Evolutionary conservation across 2,797 vertebrate genomes (phyloP).

Genomic region (Spheniscus humboldti): DNA sequence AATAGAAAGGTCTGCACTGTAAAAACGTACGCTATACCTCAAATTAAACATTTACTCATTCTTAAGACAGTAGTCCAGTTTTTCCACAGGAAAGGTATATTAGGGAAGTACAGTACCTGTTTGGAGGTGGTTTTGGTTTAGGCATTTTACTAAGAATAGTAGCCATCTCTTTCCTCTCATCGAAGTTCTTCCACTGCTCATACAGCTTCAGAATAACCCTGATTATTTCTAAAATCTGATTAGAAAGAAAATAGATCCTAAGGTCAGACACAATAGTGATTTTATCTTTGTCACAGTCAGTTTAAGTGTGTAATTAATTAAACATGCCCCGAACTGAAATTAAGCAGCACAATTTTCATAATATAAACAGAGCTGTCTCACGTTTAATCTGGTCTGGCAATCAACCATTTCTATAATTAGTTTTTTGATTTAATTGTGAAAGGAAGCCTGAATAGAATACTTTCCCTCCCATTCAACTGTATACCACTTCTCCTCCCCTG

Average conservation of each 20-base stretch:
- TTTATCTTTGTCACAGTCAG: not conserved
- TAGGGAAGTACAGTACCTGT: constrained; percentile 79
- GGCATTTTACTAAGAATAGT: constrained; percentile 98
- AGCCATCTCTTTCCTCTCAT: constrained; percentile 96
- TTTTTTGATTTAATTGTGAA: not conserved
- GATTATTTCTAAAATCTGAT: constrained; percentile 98
- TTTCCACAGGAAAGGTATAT: not conserved
- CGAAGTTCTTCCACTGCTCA: constrained; percentile 99
- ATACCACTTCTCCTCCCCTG: not conserved
- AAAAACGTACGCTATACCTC: not conserved
- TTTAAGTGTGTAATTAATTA: not conserved
- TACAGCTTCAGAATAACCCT: constrained; percentile 98
- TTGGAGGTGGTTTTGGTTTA: constrained; percentile 98
- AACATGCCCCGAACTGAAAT: not conserved
- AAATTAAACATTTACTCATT: not conserved
- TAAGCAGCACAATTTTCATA: not conserved
- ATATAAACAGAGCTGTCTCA: not conserved
- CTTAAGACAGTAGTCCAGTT: not conserved
- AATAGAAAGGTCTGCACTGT: not conserved
- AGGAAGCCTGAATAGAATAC: not conserved
- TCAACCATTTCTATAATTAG: not conserved
- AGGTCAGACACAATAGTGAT: not conserved
- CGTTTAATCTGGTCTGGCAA: not conserved
- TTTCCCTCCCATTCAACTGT: not conserved
- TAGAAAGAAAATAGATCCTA: constrained; percentile 22